Evolutionary conservation across 2,888 invertebrate species (phyloP), one percentile per base, ranked within the genome.

Genomic region (Rhamnusium bicolor): DNA sequence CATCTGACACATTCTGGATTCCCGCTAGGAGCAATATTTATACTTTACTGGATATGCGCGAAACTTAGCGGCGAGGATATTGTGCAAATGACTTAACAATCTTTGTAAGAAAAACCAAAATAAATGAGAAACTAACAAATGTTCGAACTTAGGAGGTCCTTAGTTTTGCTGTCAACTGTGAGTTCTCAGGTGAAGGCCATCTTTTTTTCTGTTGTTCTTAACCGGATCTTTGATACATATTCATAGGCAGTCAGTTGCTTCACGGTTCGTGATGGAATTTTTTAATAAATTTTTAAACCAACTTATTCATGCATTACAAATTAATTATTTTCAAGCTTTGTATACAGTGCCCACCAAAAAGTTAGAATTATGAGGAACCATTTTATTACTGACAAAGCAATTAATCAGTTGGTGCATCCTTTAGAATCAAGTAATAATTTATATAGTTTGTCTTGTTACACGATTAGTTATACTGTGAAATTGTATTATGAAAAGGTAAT

Each of bases 191-290:
- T 67, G 67, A 67, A 67, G 67, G 67, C 67, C 67, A 67, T 67
- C 7, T 18, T 67, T 56, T 67, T 54, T 56, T 51, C 40, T 12
- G 47, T 27, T 66, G 40, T 56, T 82, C 80, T 83, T 81, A 83
- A 84, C 83, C 83, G 82, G 83, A 78, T 83, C 76, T 77, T 77
- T 72, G 73, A 73, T 84, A 82, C 83, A 83, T 83, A 84, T 83
- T 84, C 84, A 83, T 82, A 82, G 73, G 75, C 78, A 75, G 78
- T 79, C 76, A 77, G 76, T 76, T 29, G 65, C 79, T 79, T 79
- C 80, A 79, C 72, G 73, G 79, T 74, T 78, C 77, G 56, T 32
- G 53, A 47, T 65, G 24, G 65, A 65, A 53, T 46, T 40, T 58
- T 61, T 61, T 61, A 61, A 61, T 21, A 46, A 46, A 46, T 46